These are phyloP conservation scores for Machimus rusticus DNA, from an alignment of 2,888 invertebrate genomes.

Conservation along the genomic window DNA sequence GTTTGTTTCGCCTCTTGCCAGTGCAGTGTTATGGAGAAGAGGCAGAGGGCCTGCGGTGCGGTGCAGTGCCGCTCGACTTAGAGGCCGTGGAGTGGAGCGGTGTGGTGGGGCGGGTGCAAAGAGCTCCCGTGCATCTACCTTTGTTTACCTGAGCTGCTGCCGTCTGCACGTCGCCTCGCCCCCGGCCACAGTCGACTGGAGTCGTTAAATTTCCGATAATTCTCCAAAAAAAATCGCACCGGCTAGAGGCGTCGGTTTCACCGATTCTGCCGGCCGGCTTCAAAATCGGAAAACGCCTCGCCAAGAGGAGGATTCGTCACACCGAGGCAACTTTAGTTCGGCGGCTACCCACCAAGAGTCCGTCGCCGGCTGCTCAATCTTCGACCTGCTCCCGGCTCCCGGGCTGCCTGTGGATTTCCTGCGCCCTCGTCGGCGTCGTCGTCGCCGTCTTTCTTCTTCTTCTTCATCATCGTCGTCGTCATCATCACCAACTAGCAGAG, in stretches of 20 bases:
- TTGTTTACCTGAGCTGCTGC: background rate
- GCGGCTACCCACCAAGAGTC: background rate
- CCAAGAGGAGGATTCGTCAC: background rate
- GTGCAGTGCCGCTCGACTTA: background rate
- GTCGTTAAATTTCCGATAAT: background rate
- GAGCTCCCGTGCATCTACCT: background rate
- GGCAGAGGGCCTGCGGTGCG: background rate
- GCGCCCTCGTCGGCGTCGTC: background rate
- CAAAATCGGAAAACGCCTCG: background rate
- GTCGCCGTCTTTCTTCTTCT: too few relatives aligned
- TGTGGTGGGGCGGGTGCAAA: background rate
- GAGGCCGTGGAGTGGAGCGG: background rate
- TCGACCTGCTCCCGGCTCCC: background rate
- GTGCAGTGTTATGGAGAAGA: background rate
- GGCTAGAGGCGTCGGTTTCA: background rate
- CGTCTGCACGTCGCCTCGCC: background rate
- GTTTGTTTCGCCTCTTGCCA: background rate
- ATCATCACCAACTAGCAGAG: background rate
- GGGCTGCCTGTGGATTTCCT: background rate
- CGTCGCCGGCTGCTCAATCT: background rate
- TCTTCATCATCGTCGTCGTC: background rate
- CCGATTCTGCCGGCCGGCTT: background rate
- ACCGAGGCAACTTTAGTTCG: background rate
- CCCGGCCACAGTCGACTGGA: background rate
- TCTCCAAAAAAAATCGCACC: background rate